A percentile compares a stretch with the other conserved stretches of the same genome.
These are phyloP conservation scores for Drosophila setifemur DNA, from an alignment of 1,140 invertebrate genomes.

Conservation along the genomic window DNA sequence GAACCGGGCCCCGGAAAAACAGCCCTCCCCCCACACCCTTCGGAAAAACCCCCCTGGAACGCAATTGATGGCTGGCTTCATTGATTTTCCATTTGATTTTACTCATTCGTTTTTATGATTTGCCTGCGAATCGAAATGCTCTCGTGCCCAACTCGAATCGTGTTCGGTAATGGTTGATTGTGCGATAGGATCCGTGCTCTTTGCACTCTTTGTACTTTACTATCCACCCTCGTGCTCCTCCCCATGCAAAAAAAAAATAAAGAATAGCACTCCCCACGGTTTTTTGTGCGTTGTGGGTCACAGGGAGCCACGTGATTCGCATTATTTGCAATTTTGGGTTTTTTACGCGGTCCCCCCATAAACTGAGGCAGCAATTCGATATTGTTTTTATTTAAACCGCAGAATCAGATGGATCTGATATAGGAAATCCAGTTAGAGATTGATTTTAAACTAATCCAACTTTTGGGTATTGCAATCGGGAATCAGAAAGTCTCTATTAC, in stretches of 20 bases:
- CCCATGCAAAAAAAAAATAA: not conserved
- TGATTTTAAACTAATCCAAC: no score
- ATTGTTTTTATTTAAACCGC: constrained; percentile 52
- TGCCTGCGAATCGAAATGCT: constrained; percentile 74
- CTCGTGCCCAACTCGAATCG: constrained; percentile 72
- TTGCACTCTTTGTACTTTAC: constrained; percentile 31
- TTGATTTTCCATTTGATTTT: constrained; percentile 80
- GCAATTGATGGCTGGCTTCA: constrained; percentile 73
- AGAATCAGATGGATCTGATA: constrained; percentile 22
- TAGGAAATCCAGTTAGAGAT: no score
- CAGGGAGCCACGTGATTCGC: constrained; percentile 72
- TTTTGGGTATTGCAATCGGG: no score
- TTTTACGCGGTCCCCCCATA: constrained; percentile 61
- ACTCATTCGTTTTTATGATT: constrained; percentile 80
- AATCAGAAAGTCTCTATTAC: no score
- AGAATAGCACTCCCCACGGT: constrained; percentile 29
- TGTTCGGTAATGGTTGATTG: constrained; percentile 75
- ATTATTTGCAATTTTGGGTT: constrained; percentile 78
- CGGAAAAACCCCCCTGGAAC: constrained; percentile 14
- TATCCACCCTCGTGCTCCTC: not conserved
- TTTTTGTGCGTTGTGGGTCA: constrained; percentile 37
- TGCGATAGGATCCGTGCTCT: constrained; percentile 52
- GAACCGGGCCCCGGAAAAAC: no score
- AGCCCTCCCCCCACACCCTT: no score
- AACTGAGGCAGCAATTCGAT: constrained; percentile 32